A percentile compares a stretch with the other conserved stretches of the same genome.
These are phyloP conservation scores for Crypturellus undulatus DNA, from an alignment of 2,113 vertebrate species.

Conservation along the genomic window DNA sequence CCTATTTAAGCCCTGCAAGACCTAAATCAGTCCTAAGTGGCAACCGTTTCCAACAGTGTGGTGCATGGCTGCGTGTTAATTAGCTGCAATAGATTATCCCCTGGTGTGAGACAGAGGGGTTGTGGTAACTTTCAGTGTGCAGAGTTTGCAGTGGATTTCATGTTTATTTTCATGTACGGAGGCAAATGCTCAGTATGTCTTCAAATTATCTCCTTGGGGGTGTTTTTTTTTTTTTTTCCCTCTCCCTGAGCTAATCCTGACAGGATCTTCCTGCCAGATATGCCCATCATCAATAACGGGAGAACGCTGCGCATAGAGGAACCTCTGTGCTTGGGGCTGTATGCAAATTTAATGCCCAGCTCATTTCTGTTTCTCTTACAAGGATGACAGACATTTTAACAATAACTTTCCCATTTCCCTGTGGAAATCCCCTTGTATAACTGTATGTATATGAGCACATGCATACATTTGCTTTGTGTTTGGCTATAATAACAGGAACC, in stretches of 20 bases:
- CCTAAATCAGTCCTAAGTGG: constrained; percentile 75
- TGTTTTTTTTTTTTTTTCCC: constrained; percentile 18
- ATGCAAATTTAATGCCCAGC: constrained; percentile 84
- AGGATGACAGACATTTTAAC: constrained; percentile 79
- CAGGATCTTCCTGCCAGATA: constrained; percentile 81
- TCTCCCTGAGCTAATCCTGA: constrained; percentile 81
- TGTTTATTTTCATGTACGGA: constrained; percentile 82
- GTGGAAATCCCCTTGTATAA: constrained; percentile 70
- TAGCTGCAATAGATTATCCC: constrained; percentile 80
- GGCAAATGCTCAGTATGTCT: constrained; percentile 83
- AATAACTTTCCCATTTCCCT: constrained; percentile 75
- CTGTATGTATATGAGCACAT: constrained; percentile 52
- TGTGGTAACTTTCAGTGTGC: constrained; percentile 70
- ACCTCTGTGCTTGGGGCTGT: constrained; percentile 82
- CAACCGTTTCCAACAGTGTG: constrained; percentile 62
- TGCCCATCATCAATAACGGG: constrained; percentile 82
- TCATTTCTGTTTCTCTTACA: constrained; percentile 82
- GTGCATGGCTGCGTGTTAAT: constrained; percentile 75
- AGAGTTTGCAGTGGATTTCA: constrained; percentile 68
- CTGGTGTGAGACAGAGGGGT: constrained; percentile 58
- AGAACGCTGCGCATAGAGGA: constrained; percentile 67
- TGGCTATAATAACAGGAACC: constrained; percentile 39
- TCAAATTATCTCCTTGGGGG: constrained; percentile 85
- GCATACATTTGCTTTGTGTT: constrained; percentile 43
- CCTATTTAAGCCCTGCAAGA: constrained; percentile 61